These are phyloP conservation scores for Andrena flavipes DNA, from an alignment of 2,888 invertebrate species.

Conservation along the genomic window DNA sequence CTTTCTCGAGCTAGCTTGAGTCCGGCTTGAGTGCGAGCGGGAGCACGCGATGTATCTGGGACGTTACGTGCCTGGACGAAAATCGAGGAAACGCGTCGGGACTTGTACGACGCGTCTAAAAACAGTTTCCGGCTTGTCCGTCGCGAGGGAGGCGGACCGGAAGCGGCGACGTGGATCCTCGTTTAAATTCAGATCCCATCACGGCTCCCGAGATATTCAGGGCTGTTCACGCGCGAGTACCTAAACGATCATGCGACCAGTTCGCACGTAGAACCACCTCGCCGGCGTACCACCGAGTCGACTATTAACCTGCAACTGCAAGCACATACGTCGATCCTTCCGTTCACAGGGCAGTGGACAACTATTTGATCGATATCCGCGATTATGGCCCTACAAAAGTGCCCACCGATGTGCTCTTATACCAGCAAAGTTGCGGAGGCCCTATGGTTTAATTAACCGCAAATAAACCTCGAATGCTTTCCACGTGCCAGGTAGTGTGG, in stretches of 20 bases:
- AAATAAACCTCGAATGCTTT: not conserved
- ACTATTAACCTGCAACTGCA: not conserved
- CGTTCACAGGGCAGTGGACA: not conserved
- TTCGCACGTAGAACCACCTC: not conserved
- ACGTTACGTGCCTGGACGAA: constrained; percentile 47
- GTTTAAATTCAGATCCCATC: constrained; percentile 64
- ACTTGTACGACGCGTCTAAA: constrained; percentile 23
- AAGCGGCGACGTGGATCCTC: constrained; percentile 27
- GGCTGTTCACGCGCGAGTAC: constrained; percentile 34
- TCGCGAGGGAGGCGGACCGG: constrained; percentile 14
- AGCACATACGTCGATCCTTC: not conserved
- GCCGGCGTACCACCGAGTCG: not conserved
- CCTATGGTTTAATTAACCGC: not conserved
- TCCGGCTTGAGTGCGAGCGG: not conserved
- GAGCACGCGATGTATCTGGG: constrained; percentile 33
- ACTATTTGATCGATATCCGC: not conserved
- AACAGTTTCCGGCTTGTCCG: constrained; percentile 38
- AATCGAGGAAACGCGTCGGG: constrained; percentile 25
- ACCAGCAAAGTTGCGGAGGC: not conserved
- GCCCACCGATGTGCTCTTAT: not conserved
- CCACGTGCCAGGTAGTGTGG: not conserved
- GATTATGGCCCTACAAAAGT: not conserved
- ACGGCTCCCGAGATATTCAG: constrained; percentile 2
- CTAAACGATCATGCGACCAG: not conserved
- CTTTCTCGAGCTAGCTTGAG: constrained; percentile 20